Percentiles rank a stretch among this genome's conserved stretches.
Conservation (phyloP, 2,888 invertebrate species). For the Stramonita haemastoma region DNA sequence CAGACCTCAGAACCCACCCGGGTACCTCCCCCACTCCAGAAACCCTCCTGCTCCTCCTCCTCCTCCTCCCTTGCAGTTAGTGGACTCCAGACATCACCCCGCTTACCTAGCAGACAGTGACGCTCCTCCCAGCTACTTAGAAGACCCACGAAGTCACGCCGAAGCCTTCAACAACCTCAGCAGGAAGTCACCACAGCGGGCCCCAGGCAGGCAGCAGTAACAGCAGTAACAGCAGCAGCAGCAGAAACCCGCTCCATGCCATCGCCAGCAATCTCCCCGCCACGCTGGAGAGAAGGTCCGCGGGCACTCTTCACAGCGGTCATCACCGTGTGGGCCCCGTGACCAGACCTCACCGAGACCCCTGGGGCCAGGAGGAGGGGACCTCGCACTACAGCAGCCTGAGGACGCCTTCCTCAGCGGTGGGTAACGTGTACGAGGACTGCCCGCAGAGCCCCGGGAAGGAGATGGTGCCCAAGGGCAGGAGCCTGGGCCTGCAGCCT, state of each 20-base stretch:
- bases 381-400: neutral
- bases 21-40: neutral
- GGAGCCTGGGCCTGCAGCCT: constrained; percentile 2
- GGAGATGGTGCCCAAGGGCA: neutral
- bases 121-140: neutral
- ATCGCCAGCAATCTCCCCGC: neutral
- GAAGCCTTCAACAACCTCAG: neutral
- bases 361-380: neutral
- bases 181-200: neutral
- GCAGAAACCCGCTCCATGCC: neutral
- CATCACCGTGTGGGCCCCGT: neutral
- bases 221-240: neutral
- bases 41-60: neutral
- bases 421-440: constrained; percentile 2
- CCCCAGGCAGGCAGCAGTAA: neutral
- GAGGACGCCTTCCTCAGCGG: neutral
- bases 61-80: neutral
- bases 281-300: neutral
- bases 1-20: neutral
- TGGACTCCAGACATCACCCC: neutral
- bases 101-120: neutral
- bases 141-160: neutral
- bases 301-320: neutral
- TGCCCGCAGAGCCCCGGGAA: neutral
- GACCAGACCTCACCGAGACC: neutral